Evolutionary conservation across 2,113 vertebrate species (phyloP).

Genomic region (Atrichornis clamosus): DNA sequence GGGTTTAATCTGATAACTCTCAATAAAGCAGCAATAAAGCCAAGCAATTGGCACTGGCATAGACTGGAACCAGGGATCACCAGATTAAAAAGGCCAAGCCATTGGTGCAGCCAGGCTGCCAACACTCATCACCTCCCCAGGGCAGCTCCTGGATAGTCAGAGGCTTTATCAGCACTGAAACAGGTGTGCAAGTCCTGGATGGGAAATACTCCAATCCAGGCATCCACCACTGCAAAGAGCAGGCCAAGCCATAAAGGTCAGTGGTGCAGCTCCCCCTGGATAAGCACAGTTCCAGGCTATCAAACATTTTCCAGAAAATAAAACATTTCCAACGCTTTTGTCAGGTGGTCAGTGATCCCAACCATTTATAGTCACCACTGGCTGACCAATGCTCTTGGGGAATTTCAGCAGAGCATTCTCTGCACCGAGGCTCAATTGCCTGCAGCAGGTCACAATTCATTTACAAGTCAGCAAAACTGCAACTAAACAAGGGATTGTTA

Average conservation of each 20-base stretch:
- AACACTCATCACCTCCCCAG: neutral
- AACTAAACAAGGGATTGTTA: conserved; percentile 25
- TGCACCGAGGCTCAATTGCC: conserved; percentile 12
- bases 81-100: neutral
- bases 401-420: conserved; percentile 22
- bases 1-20: neutral
- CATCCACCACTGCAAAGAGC: neutral
- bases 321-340: neutral
- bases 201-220: neutral
- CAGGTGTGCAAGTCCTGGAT: neutral
- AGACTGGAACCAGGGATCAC: neutral
- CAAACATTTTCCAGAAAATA: neutral
- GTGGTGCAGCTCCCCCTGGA: neutral
- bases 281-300: neutral
- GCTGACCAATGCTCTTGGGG: conserved; percentile 47
- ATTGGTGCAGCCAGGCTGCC: conserved; percentile 9
- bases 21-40: neutral
- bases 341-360: neutral
- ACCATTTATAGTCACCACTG: neutral
- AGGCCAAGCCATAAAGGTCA: neutral
- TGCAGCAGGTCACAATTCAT: conserved; percentile 32
- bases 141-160: neutral
- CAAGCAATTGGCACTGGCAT: neutral
- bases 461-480: conserved; percentile 32
- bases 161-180: neutral